A percentile compares a stretch with the other conserved stretches of the same genome.
These are phyloP conservation scores for Lagenorhynchus albirostris DNA, from an alignment of 2,113 vertebrate genomes.

Conservation along the genomic window DNA sequence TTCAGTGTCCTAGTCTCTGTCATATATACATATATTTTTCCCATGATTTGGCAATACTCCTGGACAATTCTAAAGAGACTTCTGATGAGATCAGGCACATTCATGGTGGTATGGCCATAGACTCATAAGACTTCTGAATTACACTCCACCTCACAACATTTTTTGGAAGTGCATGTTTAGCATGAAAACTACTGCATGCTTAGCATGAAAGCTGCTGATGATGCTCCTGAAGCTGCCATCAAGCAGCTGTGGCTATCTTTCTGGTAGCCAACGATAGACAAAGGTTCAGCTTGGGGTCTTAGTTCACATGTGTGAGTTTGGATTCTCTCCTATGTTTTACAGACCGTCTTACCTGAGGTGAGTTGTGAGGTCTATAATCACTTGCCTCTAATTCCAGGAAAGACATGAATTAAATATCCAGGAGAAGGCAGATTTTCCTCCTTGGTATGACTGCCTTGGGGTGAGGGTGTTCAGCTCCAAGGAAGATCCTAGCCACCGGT, in stretches of 20 bases:
- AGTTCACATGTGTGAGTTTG: neutral
- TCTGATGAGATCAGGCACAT: neutral
- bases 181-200: neutral
- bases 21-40: too few species aligned
- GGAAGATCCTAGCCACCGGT: neutral
- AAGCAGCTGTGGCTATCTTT: neutral
- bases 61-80: neutral
- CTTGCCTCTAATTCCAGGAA: neutral
- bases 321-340: neutral
- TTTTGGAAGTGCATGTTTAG: neutral
- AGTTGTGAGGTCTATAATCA: neutral
- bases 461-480: neutral
- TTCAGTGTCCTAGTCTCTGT: neutral
- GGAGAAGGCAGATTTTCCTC: neutral
- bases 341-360: neutral
- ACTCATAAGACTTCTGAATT: neutral
- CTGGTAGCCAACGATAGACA: neutral
- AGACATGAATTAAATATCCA: neutral
- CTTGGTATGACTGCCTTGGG: neutral
- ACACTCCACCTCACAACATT: neutral
- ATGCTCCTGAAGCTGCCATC: neutral
- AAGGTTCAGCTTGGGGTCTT: neutral
- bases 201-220: neutral
- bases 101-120: neutral
- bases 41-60: neutral